Evolutionary conservation across 2,113 vertebrate species (phyloP).

Genomic region (Cathartes aura): DNA sequence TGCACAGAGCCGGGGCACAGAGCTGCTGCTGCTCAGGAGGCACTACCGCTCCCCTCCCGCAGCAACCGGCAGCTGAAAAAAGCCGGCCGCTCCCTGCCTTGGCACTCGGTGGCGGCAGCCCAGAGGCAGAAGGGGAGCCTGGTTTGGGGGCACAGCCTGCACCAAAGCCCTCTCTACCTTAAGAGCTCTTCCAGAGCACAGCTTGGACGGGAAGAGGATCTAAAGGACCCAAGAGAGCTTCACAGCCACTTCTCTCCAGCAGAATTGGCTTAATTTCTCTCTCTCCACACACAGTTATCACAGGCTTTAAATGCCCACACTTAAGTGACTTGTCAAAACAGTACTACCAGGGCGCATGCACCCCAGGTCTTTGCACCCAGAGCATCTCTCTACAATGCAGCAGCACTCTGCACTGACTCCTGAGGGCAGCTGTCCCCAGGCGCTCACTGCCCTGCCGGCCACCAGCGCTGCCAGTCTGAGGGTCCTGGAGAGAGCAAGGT

Average conservation of each 20-base stretch:
- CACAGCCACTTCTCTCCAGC: background rate
- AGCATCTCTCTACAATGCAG: background rate
- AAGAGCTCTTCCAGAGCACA: background rate
- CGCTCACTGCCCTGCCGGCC: accelerated
- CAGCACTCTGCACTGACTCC: accelerated
- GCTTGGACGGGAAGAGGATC: background rate
- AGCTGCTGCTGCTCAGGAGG: accelerated
- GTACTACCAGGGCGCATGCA: background rate
- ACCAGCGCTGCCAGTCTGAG: background rate
- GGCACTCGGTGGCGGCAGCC: background rate
- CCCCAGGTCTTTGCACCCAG: background rate
- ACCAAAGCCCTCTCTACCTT: background rate
- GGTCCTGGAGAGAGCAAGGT: background rate
- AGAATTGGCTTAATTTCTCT: background rate
- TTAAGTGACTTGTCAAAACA: background rate
- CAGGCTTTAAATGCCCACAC: background rate
- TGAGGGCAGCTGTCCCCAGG: background rate
- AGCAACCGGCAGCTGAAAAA: accelerated
- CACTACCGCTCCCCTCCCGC: background rate
- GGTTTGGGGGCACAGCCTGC: background rate
- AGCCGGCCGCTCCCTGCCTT: too few species aligned
- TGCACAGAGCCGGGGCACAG: background rate
- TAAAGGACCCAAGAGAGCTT: background rate
- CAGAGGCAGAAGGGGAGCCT: background rate
- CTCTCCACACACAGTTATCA: background rate